Evolutionary conservation across 2,113 vertebrate genomes (phyloP).

Genomic region (Addax nasomaculatus): DNA sequence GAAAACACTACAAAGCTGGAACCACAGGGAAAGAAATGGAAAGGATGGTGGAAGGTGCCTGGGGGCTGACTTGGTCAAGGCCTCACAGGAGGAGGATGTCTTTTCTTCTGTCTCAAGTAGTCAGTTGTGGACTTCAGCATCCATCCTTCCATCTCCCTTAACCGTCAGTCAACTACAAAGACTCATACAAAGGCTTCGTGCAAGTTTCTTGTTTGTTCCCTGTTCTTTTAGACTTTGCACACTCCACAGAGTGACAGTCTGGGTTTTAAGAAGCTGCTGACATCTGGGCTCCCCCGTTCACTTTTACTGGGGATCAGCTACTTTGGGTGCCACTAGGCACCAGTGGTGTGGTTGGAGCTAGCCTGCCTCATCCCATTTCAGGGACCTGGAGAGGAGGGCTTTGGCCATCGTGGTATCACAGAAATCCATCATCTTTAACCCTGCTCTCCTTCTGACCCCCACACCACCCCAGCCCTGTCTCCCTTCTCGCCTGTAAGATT

Average conservation of each 20-base stretch:
- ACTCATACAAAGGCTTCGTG: not conserved
- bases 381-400: not conserved
- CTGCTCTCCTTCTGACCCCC: not conserved
- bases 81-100: not conserved
- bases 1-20: not conserved
- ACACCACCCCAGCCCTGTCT: not conserved
- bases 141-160: not conserved
- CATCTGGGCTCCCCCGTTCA: not conserved
- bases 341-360: not conserved
- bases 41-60: not conserved
- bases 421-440: not conserved
- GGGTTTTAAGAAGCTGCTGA: not conserved
- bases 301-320: not conserved
- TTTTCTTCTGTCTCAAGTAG: not conserved
- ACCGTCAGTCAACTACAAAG: not conserved
- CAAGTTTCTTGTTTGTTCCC: not conserved
- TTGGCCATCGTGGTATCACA: not conserved
- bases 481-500: not conserved
- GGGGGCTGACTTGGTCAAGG: no score
- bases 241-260: not conserved
- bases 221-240: not conserved
- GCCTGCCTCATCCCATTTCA: not conserved
- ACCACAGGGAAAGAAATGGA: not conserved
- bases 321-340: not conserved
- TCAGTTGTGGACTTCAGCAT: accelerated